These are phyloP conservation scores for Edolisoma coerulescens DNA, from an alignment of 2,113 vertebrate species.

Conservation along the genomic window DNA sequence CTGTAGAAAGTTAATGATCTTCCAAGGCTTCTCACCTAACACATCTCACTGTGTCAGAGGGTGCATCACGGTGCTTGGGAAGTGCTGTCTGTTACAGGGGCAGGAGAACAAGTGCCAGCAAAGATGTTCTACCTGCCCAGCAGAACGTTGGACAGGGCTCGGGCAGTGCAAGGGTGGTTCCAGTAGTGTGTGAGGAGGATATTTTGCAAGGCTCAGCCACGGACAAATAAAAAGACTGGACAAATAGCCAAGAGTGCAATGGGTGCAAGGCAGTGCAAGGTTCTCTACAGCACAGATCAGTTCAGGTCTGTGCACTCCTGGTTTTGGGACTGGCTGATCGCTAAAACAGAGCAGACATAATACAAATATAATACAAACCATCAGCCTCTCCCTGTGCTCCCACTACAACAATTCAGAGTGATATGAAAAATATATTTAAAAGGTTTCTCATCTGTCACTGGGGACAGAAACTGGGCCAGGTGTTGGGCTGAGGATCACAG, in stretches of 20 bases:
- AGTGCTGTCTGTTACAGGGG: not conserved
- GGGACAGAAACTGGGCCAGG: not conserved
- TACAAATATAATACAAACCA: not conserved
- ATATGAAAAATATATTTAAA: not conserved
- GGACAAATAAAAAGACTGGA: not conserved
- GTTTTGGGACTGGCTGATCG: not conserved
- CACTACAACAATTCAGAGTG: not conserved
- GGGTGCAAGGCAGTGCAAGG: not conserved
- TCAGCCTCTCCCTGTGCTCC: not conserved
- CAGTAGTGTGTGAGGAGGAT: not conserved
- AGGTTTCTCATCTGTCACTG: not conserved
- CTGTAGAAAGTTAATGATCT: conserved; percentile 20
- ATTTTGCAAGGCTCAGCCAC: not conserved
- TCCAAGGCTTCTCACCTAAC: not conserved
- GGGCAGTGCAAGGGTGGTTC: not conserved
- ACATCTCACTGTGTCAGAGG: not conserved
- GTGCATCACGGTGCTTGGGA: not conserved
- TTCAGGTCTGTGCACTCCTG: not conserved
- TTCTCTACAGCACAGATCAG: not conserved
- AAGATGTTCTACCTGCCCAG: not conserved
- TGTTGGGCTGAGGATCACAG: not conserved
- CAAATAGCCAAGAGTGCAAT: not conserved
- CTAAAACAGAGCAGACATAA: not conserved
- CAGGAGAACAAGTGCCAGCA: not conserved
- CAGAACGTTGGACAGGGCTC: not conserved